Evolutionary conservation across 2,113 vertebrate species (phyloP), one percentile per base, ranked within the genome.

Genomic region (Ictidomys tridecemlineatus): DNA sequence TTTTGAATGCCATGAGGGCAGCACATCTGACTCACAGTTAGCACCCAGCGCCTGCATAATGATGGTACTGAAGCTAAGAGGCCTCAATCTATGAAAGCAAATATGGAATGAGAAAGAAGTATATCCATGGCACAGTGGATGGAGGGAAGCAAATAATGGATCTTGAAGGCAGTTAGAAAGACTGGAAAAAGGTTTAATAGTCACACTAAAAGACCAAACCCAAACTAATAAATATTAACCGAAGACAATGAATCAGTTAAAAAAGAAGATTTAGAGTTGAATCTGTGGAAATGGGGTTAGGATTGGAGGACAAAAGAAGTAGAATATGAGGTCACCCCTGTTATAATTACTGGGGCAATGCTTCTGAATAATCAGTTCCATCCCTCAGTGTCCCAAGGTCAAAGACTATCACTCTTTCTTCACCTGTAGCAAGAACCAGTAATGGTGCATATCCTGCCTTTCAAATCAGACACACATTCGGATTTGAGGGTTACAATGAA

Each of bases 271-370:
- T 89, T 94, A 14, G 8, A 6, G 74, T n/a, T 91, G 74, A 83
- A 63, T 45, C 8, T 83, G 16, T 63, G 82, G 6, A 20, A 70
- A 34, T 30, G 11, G 39, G 8, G 22, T 89, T 6, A 63, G 39
- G 4, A 7, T 14, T 69, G 3, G 13, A 4, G 18, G 24, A 32
- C 4, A 51, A 28, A 76, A 14, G 8, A 10, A 4, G 0, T 58
- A 72, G 3, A 8, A 65, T 61, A 30, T 58, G 77, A 86, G 8
- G 6, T 74, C 51, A 77, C 0, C 0, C 5, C 26, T 85, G 4
- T 11, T 63, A 74, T 30, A 89, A 78, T 56, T 37, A 76, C 14
- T 9, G n/a, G 5, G 34, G 34, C n/a, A 34, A 42, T 51, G 0
- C 45, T 78, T 12, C 51, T 39, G 3, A 20, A 72, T 70, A 37